phyloP scores from a whole-genome alignment of 1,140 invertebrate genomes.

The Meloidogyne exigua region DNA sequence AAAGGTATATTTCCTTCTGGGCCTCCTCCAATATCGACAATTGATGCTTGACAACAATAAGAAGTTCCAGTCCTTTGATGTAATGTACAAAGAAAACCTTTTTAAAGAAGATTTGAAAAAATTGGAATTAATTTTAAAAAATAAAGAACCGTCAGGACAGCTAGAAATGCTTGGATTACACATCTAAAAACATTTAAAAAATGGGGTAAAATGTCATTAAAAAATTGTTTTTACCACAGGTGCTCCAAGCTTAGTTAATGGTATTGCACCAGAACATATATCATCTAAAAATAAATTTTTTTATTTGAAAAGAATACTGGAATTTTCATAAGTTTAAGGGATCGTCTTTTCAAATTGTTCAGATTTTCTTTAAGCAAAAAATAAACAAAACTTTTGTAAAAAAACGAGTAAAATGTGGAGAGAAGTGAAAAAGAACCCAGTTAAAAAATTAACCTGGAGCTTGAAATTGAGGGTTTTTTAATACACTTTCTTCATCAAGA shows the following conservation, averaged over 20 bases:
- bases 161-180: constrained; percentile 61
- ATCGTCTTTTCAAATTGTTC: no score
- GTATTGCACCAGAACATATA: constrained; percentile 58
- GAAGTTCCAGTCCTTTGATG: constrained; percentile 61
- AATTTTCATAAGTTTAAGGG: no score
- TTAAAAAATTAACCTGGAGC: constrained; percentile 47
- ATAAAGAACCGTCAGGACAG: constrained; percentile 57
- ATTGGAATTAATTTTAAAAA: constrained; percentile 9
- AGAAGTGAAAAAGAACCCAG: no score
- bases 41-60: constrained; percentile 56
- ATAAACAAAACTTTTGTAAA: no score
- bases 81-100: constrained; percentile 60
- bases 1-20: constrained; percentile 13
- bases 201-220: not conserved
- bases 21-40: constrained; percentile 26
- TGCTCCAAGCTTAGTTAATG: constrained; percentile 59
- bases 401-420: no score
- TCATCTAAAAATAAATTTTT: constrained; percentile 44
- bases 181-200: not conserved
- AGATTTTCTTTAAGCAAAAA: no score
- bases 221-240: constrained; percentile 42
- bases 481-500: constrained; percentile 35
- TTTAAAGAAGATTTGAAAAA: constrained; percentile 19
- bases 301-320: not conserved
- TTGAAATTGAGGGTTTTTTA: constrained; percentile 55